Base-by-base conservation (phyloP, 1,140 invertebrate genomes). In the Tetramorium simillimum region DNA sequence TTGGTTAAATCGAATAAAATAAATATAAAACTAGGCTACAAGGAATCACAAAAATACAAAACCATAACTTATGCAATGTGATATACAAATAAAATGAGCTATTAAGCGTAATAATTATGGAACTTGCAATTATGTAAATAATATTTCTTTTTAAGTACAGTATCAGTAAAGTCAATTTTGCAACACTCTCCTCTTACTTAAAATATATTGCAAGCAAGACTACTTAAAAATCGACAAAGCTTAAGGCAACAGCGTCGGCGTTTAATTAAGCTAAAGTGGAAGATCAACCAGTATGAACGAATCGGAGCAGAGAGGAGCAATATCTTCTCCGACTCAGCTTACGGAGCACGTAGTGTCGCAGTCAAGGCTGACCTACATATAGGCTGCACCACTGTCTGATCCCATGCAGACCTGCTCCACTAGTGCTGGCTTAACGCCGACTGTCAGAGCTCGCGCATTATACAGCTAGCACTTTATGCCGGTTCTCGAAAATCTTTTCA, bases 261-360 rank as follows among this genome's bases (percentile, higher is more conserved):
- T 51, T 21, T 85, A 76, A 62, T 85, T 85, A 85, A 63, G 58
- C 7, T 43, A 37, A 75, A 67, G 46, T 37, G 40, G 24, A 67
- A 63, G 37, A 65, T 62, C 63, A 86, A 62, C 49, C n/a, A 56
- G 24, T 28, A 67, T 24, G 21, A 51, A 43, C 72, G 33, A 85
- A 65, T n/a, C 21, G 43, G 33, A 21, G 14, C 76, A 33, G 16
- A 72, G 40, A 2, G 16, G 21, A n/a, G 67, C 80, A 65, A 85
- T 75, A 58, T 81, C 76, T 85, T 53, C 81, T 82, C 85, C 87
- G 91, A 85, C 90, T 91, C 89, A 58, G 65, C 77, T 91, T 89
- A 85, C 90, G 76, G 80, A 89, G 91, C 93, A 94, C 93, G 93
- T 94, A 93, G 81, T 93, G 92, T 93, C 93, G 93, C 93, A 93